Evolutionary conservation across 2,888 invertebrate species (phyloP), one percentile per base, ranked within the genome.

Genomic region (Arctia plantaginis): DNA sequence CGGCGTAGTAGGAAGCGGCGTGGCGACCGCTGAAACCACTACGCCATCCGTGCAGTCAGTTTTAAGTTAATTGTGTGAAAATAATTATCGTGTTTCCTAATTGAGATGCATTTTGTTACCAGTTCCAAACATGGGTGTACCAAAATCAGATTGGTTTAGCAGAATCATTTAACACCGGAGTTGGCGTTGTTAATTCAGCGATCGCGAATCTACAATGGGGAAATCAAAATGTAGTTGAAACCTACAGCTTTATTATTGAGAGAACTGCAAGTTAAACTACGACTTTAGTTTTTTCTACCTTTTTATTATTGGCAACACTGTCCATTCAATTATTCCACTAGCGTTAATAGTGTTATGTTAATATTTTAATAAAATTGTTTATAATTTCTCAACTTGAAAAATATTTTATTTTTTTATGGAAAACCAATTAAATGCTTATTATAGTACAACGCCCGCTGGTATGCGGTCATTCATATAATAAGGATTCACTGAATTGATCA

Each of bases 41-140:
- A n/a, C n/a, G n/a, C n/a, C n/a, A n/a, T n/a, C n/a, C n/a, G n/a
- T n/a, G n/a, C n/a, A n/a, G n/a, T n/a, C n/a, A n/a, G n/a, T 20
- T 51, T 23, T 2, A 23, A 20, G 20, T 20, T 20, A 23, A 51
- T 51, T 8, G 0, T 51, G 3, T 51, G 23, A 23, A 23, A 23
- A 8, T 51, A 8, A 23, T 51, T 23, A 10, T 51, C 12, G 13
- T 59, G 13, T 59, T n/a, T 51, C 6, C 13, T 62, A 62, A 62
- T 62, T 62, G 0, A 18, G 12, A 8, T 8, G 6, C 39, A 13
- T 69, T 12, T 47, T 3, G 1, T 79, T 85, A 82, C 13, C 90
- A 95, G 95, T 94, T 94, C 91, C 94, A 94, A 86, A 33, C 74
- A 0, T 95, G 94, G 94, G 78, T 90, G 3, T 94, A 92, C 80